Evolutionary conservation across 2,113 vertebrate genomes (phyloP).

Genomic region (Alethe castanea): DNA sequence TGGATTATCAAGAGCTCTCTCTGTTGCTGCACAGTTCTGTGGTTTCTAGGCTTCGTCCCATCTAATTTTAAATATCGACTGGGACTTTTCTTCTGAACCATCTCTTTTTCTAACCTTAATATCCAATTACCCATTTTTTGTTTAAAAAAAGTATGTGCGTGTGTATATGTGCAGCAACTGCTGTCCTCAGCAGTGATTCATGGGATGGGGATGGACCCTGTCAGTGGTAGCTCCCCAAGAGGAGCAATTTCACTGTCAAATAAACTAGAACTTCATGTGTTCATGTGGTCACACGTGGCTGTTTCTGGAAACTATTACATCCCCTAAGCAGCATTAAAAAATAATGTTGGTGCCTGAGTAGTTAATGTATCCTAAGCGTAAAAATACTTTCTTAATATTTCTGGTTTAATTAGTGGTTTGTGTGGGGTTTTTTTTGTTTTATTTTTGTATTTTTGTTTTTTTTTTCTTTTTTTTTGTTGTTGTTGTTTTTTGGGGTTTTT

Average conservation of each 20-base stretch:
- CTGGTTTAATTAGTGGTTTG: not conserved
- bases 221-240: too few relatives aligned
- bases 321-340: not conserved
- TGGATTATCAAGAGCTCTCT: not conserved
- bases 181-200: not conserved
- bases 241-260: not conserved
- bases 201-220: not conserved
- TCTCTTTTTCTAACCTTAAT: not conserved
- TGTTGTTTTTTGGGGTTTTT: too few relatives aligned
- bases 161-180: not conserved
- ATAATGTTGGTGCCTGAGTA: not conserved
- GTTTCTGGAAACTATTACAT: not conserved
- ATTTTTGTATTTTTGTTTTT: too few relatives aligned
- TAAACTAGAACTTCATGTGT: rapidly evolving
- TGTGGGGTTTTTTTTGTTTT: too few relatives aligned
- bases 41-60: not conserved
- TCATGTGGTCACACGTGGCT: not conserved
- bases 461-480: too few relatives aligned
- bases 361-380: not conserved
- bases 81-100: not conserved
- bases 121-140: rapidly evolving
- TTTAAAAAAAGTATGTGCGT: not conserved
- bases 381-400: not conserved
- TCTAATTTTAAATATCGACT: not conserved
- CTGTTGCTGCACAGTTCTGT: not conserved